Evolutionary conservation across 2,888 invertebrate species (phyloP).

Genomic region (Helobdella robusta): DNA sequence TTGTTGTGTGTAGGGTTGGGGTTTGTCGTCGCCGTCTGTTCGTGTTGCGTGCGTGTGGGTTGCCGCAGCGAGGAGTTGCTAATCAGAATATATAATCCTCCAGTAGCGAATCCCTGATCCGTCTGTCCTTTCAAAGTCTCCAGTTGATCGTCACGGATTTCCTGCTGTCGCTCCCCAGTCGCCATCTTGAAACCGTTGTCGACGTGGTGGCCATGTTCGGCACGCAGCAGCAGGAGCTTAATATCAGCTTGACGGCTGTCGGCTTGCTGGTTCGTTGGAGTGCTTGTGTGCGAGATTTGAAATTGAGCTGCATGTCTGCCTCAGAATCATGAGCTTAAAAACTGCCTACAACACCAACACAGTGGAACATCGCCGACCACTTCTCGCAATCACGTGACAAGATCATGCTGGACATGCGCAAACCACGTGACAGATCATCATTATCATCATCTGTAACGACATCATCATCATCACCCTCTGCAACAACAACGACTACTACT

Average conservation of each 20-base stretch:
- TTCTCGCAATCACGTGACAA: slow-evolving; percentile 82
- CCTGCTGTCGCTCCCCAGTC: slow-evolving; percentile 79
- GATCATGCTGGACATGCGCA: slow-evolving; percentile 42
- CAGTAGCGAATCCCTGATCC: slow-evolving; percentile 67
- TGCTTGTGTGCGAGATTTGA: too few species aligned
- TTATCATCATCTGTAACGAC: not conserved
- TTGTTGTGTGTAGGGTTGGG: not conserved
- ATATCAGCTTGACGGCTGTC: slow-evolving; percentile 91
- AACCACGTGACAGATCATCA: slow-evolving; percentile 26
- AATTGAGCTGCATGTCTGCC: too few species aligned
- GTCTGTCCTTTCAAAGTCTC: slow-evolving; percentile 88
- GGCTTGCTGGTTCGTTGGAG: slow-evolving; percentile 78
- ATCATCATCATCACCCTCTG: not conserved
- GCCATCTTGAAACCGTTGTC: slow-evolving; percentile 78
- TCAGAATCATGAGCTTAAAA: too few species aligned
- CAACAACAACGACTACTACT: not conserved
- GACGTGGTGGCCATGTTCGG: slow-evolving; percentile 91
- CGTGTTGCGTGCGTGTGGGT: not conserved
- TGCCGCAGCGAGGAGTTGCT: not conserved
- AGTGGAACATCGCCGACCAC: slow-evolving; percentile 98
- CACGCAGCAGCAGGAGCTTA: slow-evolving; percentile 86
- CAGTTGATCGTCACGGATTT: slow-evolving; percentile 90
- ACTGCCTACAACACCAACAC: slow-evolving; percentile 47
- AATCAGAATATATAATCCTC: too few species aligned
- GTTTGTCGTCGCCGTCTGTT: not conserved